A percentile compares a stretch with the other conserved stretches of the same genome.
These are phyloP conservation scores for Gracilinanus agilis DNA, from an alignment of 2,113 vertebrate species.

Conservation along the genomic window DNA sequence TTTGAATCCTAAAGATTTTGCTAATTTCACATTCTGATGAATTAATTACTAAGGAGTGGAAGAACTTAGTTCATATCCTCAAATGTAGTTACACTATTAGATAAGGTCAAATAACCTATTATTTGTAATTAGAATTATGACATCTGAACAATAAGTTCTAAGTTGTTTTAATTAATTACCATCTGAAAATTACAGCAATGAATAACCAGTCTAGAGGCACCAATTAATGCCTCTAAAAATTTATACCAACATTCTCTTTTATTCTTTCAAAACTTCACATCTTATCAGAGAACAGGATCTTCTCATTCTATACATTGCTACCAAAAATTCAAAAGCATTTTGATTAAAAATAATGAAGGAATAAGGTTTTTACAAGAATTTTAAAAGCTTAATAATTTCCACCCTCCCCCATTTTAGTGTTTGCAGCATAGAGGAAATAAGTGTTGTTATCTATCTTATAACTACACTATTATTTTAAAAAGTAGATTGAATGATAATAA, in stretches of 20 bases:
- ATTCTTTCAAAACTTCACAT: neutral
- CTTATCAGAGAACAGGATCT: neutral
- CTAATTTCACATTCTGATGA: constrained; percentile 50
- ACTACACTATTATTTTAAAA: neutral
- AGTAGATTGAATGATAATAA: too few species aligned
- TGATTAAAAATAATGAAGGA: neutral
- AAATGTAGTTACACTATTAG: constrained; percentile 24
- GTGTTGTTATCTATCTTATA: neutral
- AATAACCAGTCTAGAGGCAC: constrained; percentile 68
- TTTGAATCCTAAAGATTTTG: constrained; percentile 55
- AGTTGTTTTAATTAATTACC: constrained; percentile 79
- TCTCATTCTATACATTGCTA: neutral
- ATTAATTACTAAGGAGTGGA: constrained; percentile 64
- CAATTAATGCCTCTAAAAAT: constrained; percentile 66
- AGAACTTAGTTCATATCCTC: constrained; percentile 57
- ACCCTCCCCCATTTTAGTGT: neutral
- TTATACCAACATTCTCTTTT: neutral
- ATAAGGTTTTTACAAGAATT: neutral
- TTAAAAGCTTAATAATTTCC: neutral
- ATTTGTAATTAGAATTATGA: constrained; percentile 68
- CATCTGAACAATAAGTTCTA: constrained; percentile 66
- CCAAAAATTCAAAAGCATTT: neutral
- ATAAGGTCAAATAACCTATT: constrained; percentile 63
- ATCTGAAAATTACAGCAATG: constrained; percentile 67
- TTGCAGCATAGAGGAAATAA: neutral